A percentile compares a stretch with the other conserved stretches of the same genome.
phyloP scores from a whole-genome alignment of 2,797 vertebrate genomes.

The Oreochromis mossambicus region DNA sequence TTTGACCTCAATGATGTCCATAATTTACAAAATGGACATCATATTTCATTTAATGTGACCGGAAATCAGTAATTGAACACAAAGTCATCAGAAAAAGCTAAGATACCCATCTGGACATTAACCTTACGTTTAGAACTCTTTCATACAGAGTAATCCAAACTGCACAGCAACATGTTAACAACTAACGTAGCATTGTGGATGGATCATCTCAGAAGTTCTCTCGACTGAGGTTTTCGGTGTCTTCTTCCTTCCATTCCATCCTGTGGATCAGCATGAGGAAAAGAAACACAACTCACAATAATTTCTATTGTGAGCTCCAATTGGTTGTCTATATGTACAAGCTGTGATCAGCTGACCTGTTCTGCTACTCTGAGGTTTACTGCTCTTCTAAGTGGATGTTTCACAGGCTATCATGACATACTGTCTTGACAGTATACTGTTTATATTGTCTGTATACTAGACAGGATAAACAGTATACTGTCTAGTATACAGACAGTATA shows the following conservation, averaged over 20 bases:
- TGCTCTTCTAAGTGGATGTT: background rate
- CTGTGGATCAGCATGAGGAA: background rate
- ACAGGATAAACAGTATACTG: background rate
- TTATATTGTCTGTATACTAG: background rate
- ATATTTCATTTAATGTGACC: background rate
- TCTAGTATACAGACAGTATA: background rate
- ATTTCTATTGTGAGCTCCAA: background rate
- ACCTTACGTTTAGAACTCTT: background rate
- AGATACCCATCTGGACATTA: background rate
- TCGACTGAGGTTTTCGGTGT: background rate
- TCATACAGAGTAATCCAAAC: background rate
- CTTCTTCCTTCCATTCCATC: background rate
- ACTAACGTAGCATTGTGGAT: background rate
- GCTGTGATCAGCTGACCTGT: background rate
- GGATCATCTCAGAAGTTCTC: background rate
- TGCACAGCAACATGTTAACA: background rate
- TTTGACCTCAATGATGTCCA: background rate
- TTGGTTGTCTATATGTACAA: background rate
- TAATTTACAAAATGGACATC: background rate
- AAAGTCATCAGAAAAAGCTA: background rate
- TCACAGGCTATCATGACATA: background rate
- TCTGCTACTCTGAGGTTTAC: background rate
- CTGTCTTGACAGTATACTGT: background rate
- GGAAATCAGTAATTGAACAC: background rate
- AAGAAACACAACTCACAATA: background rate